phyloP scores from a whole-genome alignment of 2,797 vertebrate genomes.

The Darevskia mixta region DNA sequence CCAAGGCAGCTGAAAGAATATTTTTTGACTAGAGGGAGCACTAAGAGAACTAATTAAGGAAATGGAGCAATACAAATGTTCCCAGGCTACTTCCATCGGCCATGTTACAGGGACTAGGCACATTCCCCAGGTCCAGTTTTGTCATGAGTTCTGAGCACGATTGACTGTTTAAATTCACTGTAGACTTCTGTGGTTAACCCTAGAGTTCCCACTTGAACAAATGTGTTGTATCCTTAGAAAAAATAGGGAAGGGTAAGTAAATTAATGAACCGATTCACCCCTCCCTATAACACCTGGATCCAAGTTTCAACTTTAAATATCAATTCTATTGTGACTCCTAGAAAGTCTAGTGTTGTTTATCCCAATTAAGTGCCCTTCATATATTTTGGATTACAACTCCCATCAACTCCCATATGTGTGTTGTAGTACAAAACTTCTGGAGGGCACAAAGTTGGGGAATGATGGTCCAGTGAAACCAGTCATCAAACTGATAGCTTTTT shows the following conservation, averaged over 20 bases:
- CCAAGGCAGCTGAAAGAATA: conserved; percentile 2
- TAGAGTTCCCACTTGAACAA: background rate
- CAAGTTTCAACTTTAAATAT: background rate
- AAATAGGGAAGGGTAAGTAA: background rate
- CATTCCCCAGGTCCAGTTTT: background rate
- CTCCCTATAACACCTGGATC: background rate
- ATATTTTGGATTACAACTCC: too few species aligned
- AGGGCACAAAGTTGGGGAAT: too few species aligned
- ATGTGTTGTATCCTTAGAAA: background rate
- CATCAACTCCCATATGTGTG: too few species aligned
- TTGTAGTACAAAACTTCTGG: too few species aligned
- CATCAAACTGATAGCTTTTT: background rate
- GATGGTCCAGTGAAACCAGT: background rate
- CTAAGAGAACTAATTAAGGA: conserved; percentile 28
- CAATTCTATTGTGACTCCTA: background rate
- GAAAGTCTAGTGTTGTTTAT: too few species aligned
- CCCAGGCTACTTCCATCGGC: background rate
- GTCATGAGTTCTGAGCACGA: background rate
- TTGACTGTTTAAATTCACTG: background rate
- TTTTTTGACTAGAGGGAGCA: background rate
- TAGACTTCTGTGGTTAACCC: background rate
- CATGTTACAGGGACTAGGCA: background rate
- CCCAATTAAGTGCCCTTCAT: too few species aligned
- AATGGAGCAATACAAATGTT: conserved; percentile 10
- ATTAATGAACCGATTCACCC: background rate